These are phyloP conservation scores for Prunella fulvescens DNA, from an alignment of 2,113 vertebrate genomes.

Conservation along the genomic window DNA sequence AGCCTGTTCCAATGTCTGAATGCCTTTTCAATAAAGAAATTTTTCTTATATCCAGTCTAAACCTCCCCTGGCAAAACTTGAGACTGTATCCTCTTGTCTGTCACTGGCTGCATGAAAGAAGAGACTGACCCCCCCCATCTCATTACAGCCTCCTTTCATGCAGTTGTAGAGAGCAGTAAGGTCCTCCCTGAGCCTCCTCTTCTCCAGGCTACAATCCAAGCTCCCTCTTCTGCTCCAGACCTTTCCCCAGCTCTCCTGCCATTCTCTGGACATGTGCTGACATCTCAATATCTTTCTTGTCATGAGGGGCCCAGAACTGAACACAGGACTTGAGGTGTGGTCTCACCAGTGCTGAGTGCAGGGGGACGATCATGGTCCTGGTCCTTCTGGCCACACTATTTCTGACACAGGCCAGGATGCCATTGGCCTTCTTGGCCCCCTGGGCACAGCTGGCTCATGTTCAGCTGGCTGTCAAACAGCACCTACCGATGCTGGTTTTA, in stretches of 20 bases:
- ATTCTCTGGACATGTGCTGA: not conserved
- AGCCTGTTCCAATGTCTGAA: not conserved
- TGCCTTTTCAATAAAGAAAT: not conserved
- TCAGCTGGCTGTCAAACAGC: not conserved
- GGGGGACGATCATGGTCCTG: not conserved
- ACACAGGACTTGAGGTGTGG: too few species aligned
- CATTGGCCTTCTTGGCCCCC: not conserved
- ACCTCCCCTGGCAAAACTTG: not conserved
- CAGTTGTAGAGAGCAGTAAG: not conserved
- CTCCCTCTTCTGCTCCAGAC: not conserved
- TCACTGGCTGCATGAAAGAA: not conserved
- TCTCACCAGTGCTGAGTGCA: not conserved
- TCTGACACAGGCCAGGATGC: not conserved
- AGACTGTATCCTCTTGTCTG: not conserved
- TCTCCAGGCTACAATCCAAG: not conserved
- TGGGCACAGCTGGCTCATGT: not conserved
- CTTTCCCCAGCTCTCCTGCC: not conserved
- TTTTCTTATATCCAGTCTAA: not conserved
- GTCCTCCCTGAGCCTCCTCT: not conserved
- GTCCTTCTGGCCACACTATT: not conserved
- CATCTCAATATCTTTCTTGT: not conserved
- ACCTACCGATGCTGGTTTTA: not conserved
- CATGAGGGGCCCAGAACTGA: not conserved
- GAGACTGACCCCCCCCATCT: not conserved
- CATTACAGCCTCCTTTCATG: not conserved